These are phyloP conservation scores for Bicyclus anynana DNA, from an alignment of 1,140 invertebrate species.

Conservation along the genomic window DNA sequence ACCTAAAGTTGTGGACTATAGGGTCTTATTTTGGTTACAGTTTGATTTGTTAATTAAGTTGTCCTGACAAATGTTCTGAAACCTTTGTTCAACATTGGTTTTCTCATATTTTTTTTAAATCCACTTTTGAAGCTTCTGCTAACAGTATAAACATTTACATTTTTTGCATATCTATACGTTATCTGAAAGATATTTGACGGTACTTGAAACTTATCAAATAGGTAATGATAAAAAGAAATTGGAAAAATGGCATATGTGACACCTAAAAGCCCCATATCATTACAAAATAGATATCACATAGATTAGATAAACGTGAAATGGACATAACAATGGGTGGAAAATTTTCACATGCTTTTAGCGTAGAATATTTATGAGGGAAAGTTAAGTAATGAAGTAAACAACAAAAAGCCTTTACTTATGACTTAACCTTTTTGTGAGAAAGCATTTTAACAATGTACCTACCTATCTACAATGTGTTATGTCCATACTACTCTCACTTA, in stretches of 20 bases:
- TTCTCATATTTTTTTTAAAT: no score
- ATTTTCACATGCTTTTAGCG: slow-evolving; percentile 1
- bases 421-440: not conserved
- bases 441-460: not conserved
- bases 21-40: no score
- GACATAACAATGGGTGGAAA: not conserved
- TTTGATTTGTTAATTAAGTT: no score
- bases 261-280: not conserved
- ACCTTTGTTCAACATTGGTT: no score
- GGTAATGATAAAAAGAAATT: not conserved
- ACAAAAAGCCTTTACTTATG: not conserved
- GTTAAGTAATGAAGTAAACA: not conserved
- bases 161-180: not conserved
- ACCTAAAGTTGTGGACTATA: no score
- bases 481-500: no score
- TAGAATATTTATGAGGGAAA: slow-evolving; percentile 2
- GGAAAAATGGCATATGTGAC: not conserved
- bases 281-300: no score
- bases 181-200: not conserved
- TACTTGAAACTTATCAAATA: not conserved
- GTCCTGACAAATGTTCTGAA: no score
- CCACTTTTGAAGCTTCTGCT: no score
- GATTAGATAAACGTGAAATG: slow-evolving; percentile 6
- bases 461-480: no score
- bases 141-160: no score